Percentiles rank a stretch among this genome's conserved stretches.
Evolutionary conservation across 2,113 vertebrate species (phyloP).

Genomic region (Aramus guarauna): DNA sequence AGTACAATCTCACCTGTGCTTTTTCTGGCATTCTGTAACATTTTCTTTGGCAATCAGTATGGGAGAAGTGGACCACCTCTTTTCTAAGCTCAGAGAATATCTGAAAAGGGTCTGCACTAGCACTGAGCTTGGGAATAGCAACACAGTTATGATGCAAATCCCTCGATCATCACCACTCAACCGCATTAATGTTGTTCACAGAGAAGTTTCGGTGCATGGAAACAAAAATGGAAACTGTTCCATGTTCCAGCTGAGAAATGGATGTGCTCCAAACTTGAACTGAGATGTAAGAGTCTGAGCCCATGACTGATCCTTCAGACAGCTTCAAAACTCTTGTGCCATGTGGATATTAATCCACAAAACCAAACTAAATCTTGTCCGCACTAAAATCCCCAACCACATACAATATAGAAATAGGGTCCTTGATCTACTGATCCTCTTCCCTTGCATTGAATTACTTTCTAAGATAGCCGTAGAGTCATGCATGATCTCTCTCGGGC

Average conservation of each 20-base stretch:
- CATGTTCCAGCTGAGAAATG: background rate
- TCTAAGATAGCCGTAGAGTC: background rate
- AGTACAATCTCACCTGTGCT: background rate
- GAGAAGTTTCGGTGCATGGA: background rate
- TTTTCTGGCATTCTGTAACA: background rate
- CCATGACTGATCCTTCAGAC: background rate
- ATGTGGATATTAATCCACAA: background rate
- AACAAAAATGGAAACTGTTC: background rate
- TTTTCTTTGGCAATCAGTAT: background rate
- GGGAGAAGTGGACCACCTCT: background rate
- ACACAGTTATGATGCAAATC: background rate
- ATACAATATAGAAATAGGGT: background rate
- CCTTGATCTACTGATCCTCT: accelerated
- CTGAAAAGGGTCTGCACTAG: background rate
- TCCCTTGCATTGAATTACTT: background rate
- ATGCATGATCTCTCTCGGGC: accelerated
- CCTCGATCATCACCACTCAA: background rate
- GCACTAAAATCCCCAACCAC: background rate
- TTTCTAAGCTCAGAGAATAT: background rate
- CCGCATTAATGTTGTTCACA: background rate
- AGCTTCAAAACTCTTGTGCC: background rate
- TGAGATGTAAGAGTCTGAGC: background rate
- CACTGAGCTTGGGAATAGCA: background rate
- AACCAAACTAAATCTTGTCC: background rate
- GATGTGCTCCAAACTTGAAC: background rate